These are phyloP conservation scores for Drosophila affinis DNA, from an alignment of 2,888 invertebrate species.

Conservation along the genomic window DNA sequence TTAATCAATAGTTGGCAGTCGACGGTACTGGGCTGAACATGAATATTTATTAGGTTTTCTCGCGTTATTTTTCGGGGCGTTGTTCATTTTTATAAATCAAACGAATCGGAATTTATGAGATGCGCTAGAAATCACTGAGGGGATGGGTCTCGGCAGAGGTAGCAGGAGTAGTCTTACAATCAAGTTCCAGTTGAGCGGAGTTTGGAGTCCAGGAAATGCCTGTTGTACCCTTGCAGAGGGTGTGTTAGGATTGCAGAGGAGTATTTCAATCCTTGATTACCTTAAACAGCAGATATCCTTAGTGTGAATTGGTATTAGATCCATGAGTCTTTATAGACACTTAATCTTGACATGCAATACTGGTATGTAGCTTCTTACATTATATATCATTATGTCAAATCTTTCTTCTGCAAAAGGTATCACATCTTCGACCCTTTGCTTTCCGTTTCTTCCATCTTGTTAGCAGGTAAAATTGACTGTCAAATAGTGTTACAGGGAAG, in stretches of 20 bases:
- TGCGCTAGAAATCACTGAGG: conserved; percentile 30
- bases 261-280: too few relatives aligned
- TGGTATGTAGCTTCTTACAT: too few relatives aligned
- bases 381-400: too few relatives aligned
- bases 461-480: conserved; percentile 75
- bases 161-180: neutral
- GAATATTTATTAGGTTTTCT: conserved; percentile 66
- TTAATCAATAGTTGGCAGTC: conserved; percentile 45
- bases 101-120: conserved; percentile 66
- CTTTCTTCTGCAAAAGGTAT: neutral
- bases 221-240: neutral
- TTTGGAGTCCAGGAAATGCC: conserved; percentile 34
- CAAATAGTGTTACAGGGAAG: conserved; percentile 54
- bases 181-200: conserved; percentile 12
- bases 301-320: neutral
- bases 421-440: neutral
- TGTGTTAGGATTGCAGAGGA: too few relatives aligned
- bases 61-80: conserved; percentile 59
- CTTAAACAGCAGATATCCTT: neutral
- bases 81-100: conserved; percentile 74
- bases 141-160: neutral
- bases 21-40: conserved; percentile 43
- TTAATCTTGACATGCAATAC: too few relatives aligned
- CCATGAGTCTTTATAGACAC: too few relatives aligned
- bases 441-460: conserved; percentile 23